Conservation (phyloP, 2,113 vertebrate genomes). For the Varanus salvator region DNA sequence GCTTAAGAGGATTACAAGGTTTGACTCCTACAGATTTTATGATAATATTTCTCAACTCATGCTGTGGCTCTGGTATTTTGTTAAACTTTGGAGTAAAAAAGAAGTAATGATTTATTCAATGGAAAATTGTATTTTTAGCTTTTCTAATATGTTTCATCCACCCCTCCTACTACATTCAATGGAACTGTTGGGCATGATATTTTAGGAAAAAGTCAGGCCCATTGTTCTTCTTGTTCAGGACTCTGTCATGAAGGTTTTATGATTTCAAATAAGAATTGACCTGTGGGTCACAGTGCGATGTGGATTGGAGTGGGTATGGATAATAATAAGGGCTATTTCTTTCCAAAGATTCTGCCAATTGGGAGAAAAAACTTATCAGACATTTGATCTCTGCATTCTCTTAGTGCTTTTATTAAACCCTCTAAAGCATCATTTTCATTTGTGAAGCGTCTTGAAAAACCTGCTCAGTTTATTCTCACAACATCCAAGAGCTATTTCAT, state of each 20-base stretch:
- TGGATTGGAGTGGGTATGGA: neutral
- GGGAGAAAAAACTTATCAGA: neutral
- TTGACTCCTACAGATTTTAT: slow-evolving; percentile 36
- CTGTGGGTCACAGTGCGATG: neutral
- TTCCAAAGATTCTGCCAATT: neutral
- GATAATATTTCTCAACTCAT: slow-evolving; percentile 34
- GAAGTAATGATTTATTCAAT: slow-evolving; percentile 27
- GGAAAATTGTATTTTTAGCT: neutral
- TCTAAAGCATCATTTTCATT: neutral
- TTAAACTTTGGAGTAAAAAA: slow-evolving; percentile 34
- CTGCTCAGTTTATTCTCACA: neutral
- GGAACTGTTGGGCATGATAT: neutral
- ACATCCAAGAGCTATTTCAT: neutral
- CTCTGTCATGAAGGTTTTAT: slow-evolving; percentile 23
- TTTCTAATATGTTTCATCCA: neutral
- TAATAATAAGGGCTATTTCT: neutral
- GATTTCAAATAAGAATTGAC: slow-evolving; percentile 21
- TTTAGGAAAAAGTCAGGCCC: slow-evolving; percentile 18
- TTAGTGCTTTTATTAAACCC: neutral
- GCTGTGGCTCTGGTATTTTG: slow-evolving; percentile 31
- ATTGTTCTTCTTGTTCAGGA: neutral
- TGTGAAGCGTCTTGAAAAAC: neutral
- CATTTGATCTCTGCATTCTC: neutral
- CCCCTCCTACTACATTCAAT: neutral
- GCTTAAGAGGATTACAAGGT: slow-evolving; percentile 27